These are phyloP conservation scores for Linepithema humile DNA, from an alignment of 1,140 invertebrate species.

Conservation along the genomic window DNA sequence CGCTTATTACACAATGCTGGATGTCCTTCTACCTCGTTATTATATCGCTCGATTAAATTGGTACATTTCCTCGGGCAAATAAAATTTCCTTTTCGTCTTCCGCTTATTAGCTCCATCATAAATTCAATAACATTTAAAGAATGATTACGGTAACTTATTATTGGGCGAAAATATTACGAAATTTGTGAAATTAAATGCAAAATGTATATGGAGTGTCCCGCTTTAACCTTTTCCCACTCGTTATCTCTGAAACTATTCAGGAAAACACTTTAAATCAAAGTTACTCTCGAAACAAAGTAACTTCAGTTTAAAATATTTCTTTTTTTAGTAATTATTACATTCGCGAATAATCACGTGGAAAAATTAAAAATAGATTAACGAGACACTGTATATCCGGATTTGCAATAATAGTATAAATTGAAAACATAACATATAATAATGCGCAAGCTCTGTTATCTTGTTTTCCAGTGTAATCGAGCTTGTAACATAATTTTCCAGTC, in stretches of 20 bases:
- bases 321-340: neutral
- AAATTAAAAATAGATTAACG: neutral
- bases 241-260: no score
- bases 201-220: neutral
- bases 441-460: conserved; percentile 8
- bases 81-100: neutral
- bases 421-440: conserved; percentile 21
- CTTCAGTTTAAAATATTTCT: neutral
- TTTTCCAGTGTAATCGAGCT: conserved; percentile 28
- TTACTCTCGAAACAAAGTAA: neutral
- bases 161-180: neutral
- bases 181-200: neutral
- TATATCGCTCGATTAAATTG: conserved; percentile 1
- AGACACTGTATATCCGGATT: neutral
- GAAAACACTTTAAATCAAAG: neutral
- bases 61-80: conserved; percentile 4
- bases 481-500: conserved; percentile 43
- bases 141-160: neutral
- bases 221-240: neutral
- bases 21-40: neutral
- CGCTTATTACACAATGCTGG: conserved; percentile 7
- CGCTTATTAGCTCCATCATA: neutral
- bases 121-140: neutral
- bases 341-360: neutral
- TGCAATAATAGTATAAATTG: neutral